Percentiles rank a stretch among this genome's conserved stretches.
These are phyloP conservation scores for Hydrolagus colliei DNA, from an alignment of 2,797 vertebrate species.

Conservation along the genomic window DNA sequence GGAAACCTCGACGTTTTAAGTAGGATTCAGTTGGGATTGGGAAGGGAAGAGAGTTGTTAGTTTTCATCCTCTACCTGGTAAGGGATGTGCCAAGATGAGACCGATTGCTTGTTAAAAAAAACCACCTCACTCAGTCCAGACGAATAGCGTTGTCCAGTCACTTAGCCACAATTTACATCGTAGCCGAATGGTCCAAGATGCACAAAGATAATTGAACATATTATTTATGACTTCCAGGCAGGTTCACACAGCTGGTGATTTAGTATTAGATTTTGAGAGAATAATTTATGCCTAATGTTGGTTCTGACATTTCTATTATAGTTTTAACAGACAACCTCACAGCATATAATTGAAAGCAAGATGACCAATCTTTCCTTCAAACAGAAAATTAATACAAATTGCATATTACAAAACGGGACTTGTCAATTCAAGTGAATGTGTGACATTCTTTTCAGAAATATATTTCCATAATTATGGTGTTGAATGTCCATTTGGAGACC, in stretches of 20 bases:
- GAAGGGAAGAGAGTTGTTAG: too few relatives aligned
- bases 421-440: neutral
- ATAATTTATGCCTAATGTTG: slow-evolving; percentile 18
- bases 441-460: neutral
- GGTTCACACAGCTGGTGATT: neutral
- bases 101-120: too few relatives aligned
- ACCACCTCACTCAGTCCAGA: too few relatives aligned
- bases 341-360: neutral
- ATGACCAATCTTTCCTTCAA: neutral
- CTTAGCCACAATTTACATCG: neutral
- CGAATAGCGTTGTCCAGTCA: too few relatives aligned
- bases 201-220: neutral
- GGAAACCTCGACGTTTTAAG: too few relatives aligned
- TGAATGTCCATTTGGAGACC: neutral
- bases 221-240: neutral
- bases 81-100: too few relatives aligned
- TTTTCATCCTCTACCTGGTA: too few relatives aligned
- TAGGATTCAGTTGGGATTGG: too few relatives aligned
- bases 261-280: neutral
- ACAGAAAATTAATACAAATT: neutral
- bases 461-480: neutral
- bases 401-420: neutral
- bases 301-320: slow-evolving; percentile 9
- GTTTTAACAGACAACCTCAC: neutral
- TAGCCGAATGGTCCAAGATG: neutral